Conservation (phyloP, 2,797 vertebrate genomes). For the Siniperca obscura region DNA sequence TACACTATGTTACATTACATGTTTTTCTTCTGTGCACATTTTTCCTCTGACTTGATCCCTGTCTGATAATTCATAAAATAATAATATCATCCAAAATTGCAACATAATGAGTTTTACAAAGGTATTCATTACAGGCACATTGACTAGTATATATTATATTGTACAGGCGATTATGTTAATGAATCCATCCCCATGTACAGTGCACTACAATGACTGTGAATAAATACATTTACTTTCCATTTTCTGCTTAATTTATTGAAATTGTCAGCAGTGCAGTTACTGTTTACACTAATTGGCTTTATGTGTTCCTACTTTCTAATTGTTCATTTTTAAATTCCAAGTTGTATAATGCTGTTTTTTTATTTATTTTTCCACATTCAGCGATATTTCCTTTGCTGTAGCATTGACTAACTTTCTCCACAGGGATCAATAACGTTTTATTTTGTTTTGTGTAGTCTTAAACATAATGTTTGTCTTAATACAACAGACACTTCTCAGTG, state of each 20-base stretch:
- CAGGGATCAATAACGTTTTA: background rate
- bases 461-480: background rate
- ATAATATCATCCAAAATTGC: background rate
- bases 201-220: background rate
- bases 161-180: background rate
- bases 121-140: background rate
- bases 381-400: background rate
- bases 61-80: background rate
- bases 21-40: background rate
- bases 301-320: background rate
- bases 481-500: background rate
- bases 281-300: background rate
- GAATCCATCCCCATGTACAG: background rate
- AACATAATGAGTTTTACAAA: background rate
- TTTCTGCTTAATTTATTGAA: background rate
- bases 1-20: background rate
- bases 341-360: background rate
- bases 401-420: background rate
- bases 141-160: background rate
- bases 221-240: background rate
- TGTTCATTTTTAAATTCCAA: background rate
- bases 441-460: background rate
- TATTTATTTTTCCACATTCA: background rate
- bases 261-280: background rate
- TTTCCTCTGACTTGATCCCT: background rate